Conservation (phyloP, 2,113 vertebrate genomes). For the Catagonus wagneri region DNA sequence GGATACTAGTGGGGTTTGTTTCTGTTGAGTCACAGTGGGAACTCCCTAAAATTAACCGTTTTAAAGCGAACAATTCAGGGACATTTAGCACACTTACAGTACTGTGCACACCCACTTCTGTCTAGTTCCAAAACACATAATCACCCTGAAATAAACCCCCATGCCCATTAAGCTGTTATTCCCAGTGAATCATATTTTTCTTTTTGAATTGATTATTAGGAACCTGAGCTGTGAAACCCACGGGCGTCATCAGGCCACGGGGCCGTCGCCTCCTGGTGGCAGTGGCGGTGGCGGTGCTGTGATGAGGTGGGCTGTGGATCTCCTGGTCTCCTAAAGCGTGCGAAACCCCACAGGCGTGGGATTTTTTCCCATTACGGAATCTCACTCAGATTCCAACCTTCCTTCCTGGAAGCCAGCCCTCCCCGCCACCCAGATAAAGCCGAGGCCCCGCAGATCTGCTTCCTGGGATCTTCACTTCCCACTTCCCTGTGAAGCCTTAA, state of each 20-base stretch:
- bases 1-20: too few species aligned
- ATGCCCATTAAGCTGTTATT: not conserved
- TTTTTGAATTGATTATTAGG: not conserved
- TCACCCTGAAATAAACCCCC: not conserved
- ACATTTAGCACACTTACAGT: not conserved
- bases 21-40: too few species aligned
- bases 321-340: not conserved
- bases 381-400: not conserved
- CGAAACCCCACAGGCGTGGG: not conserved
- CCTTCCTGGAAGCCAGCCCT: not conserved
- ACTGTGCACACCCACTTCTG: not conserved
- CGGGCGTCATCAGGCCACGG: rapidly evolving
- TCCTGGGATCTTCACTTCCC: not conserved
- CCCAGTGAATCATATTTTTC: not conserved
- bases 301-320: not conserved
- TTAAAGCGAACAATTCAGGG: constrained; percentile 11
- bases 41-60: not conserved
- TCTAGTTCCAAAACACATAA: not conserved
- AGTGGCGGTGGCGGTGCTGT: not conserved
- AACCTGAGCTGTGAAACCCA: not conserved
- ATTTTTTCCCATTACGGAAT: not conserved
- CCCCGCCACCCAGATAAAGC: not conserved
- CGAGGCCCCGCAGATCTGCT: not conserved
- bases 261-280: not conserved
- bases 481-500: not conserved